Conservation (phyloP, 2,797 vertebrate genomes). For the Perodicticus potto region DNA sequence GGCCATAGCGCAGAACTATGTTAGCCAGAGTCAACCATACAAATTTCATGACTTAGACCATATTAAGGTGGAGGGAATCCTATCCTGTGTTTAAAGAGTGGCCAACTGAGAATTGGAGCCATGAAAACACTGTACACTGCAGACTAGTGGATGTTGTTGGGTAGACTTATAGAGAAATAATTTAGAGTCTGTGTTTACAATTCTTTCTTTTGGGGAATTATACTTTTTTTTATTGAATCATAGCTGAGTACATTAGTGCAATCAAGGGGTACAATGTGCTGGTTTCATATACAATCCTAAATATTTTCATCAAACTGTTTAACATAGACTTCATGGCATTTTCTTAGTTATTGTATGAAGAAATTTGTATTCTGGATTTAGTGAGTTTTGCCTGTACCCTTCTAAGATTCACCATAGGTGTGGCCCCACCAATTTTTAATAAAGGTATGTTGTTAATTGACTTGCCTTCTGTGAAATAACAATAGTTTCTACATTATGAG, state of each 20-base stretch:
- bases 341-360: no score
- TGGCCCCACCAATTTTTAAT: not conserved
- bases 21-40: not conserved
- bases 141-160: not conserved
- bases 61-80: not conserved
- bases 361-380: no score
- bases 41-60: not conserved
- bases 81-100: not conserved
- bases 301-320: no score
- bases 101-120: not conserved
- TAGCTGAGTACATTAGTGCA: no score
- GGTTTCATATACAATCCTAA: no score
- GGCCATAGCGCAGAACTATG: not conserved
- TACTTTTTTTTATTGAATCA: not conserved
- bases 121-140: not conserved
- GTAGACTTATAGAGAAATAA: not conserved
- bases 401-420: no score
- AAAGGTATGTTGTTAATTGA: constrained; percentile 41
- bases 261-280: no score
- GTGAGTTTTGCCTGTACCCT: no score
- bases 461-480: constrained; percentile 7
- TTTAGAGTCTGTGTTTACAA: not conserved
- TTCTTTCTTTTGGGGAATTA: not conserved
- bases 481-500: constrained; percentile 29
- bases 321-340: no score